Evolutionary conservation across 2,113 vertebrate species (phyloP).

Genomic region (Leucosticte australis): DNA sequence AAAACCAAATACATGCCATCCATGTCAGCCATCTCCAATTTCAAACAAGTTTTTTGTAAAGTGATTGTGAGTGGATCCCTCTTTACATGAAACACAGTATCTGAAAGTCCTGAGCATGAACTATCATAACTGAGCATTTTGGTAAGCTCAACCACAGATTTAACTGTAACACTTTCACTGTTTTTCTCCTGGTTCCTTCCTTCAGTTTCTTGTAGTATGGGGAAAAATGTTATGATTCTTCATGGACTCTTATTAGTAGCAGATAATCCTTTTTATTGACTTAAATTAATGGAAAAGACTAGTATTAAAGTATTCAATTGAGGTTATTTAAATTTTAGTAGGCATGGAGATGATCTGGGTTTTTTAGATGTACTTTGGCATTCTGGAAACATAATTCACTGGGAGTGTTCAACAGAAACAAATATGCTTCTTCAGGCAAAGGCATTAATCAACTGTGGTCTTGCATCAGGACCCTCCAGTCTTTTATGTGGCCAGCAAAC

Average conservation of each 20-base stretch:
- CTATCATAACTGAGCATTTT: background rate
- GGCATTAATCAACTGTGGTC: background rate
- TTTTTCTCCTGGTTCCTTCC: background rate
- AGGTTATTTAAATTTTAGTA: background rate
- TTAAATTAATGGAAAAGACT: background rate
- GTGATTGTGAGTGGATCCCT: background rate
- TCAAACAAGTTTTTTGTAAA: background rate
- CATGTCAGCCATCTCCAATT: background rate
- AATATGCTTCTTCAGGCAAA: background rate
- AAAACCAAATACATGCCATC: background rate
- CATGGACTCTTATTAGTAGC: background rate
- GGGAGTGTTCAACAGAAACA: background rate
- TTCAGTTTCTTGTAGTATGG: background rate
- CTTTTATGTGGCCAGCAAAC: background rate
- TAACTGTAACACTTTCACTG: background rate
- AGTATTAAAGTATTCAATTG: background rate
- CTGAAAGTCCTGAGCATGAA: background rate
- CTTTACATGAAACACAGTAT: background rate
- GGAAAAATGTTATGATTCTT: background rate
- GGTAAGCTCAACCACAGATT: background rate
- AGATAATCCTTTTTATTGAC: background rate
- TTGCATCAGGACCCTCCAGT: background rate
- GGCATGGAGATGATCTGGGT: background rate
- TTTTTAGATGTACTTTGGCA: background rate
- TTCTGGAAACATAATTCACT: background rate